These are phyloP conservation scores for Nomada lathburiana DNA, from an alignment of 2,888 invertebrate species.

Conservation along the genomic window DNA sequence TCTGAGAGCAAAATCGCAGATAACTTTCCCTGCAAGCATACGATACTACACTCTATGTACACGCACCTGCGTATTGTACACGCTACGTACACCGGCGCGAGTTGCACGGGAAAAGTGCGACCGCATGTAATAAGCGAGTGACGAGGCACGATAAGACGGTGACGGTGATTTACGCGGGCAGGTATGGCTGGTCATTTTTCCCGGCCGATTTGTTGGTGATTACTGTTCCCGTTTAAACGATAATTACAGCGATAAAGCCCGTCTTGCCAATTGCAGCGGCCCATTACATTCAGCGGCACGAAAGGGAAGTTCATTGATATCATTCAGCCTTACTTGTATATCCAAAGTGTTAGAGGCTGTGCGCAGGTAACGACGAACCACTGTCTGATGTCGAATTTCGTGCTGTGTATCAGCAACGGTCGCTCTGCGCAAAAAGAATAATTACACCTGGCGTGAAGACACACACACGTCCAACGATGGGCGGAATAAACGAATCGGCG, in stretches of 20 bases:
- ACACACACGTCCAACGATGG: not conserved
- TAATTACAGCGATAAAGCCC: slow-evolving; percentile 51
- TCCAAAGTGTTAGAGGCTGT: slow-evolving; percentile 96
- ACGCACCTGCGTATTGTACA: not conserved
- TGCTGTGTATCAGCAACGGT: slow-evolving; percentile 94
- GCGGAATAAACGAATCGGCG: not conserved
- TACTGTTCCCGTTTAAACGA: slow-evolving; percentile 26
- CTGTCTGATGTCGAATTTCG: slow-evolving; percentile 97
- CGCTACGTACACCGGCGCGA: not conserved
- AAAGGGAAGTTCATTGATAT: slow-evolving; percentile 7
- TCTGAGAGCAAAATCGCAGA: slow-evolving; percentile 95
- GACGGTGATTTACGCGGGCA: slow-evolving; percentile 49
- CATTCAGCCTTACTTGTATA: slow-evolving; percentile 89
- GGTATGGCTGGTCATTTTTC: slow-evolving; percentile 55
- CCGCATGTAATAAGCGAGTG: no score
- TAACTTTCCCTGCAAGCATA: slow-evolving; percentile 91
- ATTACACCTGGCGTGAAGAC: not conserved
- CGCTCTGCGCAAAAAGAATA: slow-evolving; percentile 88
- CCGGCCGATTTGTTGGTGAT: slow-evolving; percentile 28
- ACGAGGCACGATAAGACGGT: no score
- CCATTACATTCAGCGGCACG: slow-evolving; percentile 43
- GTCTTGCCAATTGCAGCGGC: slow-evolving; percentile 38
- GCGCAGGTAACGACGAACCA: slow-evolving; percentile 97
- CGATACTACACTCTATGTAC: not conserved
- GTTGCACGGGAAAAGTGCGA: no score